Conservation (phyloP, 2,113 vertebrate species). For the Caranx melampygus region DNA sequence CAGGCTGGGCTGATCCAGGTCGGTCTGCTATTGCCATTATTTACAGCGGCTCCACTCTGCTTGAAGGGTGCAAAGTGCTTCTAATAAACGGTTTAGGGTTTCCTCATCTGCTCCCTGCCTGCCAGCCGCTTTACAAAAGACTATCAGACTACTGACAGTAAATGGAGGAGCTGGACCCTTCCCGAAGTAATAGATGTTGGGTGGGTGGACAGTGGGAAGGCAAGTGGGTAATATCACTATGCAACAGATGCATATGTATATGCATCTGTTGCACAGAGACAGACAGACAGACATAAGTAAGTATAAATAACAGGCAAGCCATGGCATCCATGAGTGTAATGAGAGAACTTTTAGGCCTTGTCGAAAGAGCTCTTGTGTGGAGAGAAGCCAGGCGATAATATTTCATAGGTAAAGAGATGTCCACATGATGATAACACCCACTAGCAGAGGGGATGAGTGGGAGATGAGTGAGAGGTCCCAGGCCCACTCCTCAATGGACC, state of each 20-base stretch:
- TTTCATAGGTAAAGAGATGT: slow-evolving; percentile 79
- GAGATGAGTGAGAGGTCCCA: slow-evolving; percentile 75
- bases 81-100: slow-evolving; percentile 84
- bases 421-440: slow-evolving; percentile 58
- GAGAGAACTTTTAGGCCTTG: slow-evolving; percentile 60
- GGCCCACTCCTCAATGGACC: slow-evolving; percentile 28
- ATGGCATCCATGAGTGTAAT: slow-evolving; percentile 65
- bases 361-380: slow-evolving; percentile 58
- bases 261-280: slow-evolving; percentile 1
- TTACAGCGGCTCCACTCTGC: slow-evolving; percentile 82
- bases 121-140: slow-evolving; percentile 89
- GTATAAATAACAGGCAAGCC: slow-evolving; percentile 72
- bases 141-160: slow-evolving; percentile 88
- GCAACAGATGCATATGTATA: slow-evolving; percentile 37
- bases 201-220: slow-evolving; percentile 32
- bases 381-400: slow-evolving; percentile 69
- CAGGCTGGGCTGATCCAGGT: slow-evolving; percentile 48
- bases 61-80: slow-evolving; percentile 85
- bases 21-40: slow-evolving; percentile 78
- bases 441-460: slow-evolving; percentile 44
- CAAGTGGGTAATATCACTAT: slow-evolving; percentile 42
- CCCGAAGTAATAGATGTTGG: slow-evolving; percentile 82
- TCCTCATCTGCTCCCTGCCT: slow-evolving; percentile 85
- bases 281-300: slow-evolving; percentile 32
- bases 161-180: slow-evolving; percentile 85